Evolutionary conservation across 1,140 invertebrate genomes (phyloP).

Genomic region (Bombus confusus): DNA sequence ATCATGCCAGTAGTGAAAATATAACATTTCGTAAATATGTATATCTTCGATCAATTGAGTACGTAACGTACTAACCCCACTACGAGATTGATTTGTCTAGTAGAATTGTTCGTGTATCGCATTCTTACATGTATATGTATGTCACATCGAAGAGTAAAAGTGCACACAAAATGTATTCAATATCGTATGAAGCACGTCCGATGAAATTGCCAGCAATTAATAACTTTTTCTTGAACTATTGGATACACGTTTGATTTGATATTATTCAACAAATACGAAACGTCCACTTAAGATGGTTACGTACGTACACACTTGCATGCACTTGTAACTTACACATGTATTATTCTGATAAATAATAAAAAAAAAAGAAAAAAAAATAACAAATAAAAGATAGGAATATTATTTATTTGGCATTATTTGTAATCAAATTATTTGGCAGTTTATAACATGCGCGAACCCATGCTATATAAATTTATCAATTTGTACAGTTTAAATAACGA

Average conservation of each 20-base stretch:
- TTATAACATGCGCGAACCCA: conserved; percentile 15
- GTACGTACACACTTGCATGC: neutral
- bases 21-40: neutral
- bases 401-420: conserved; percentile 71
- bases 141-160: neutral
- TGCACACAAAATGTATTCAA: neutral
- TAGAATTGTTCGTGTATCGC: neutral
- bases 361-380: neutral
- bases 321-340: conserved; percentile 41
- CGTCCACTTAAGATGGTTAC: neutral
- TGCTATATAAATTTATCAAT: neutral
- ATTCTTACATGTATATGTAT: neutral
- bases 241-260: neutral
- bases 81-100: neutral
- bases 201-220: neutral
- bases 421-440: conserved; percentile 70
- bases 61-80: neutral
- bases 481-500: neutral
- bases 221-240: too few species aligned
- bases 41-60: neutral
- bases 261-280: neutral
- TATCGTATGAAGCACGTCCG: neutral
- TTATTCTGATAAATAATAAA: conserved; percentile 55
- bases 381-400: conserved; percentile 63
- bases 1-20: neutral